phyloP scores from a whole-genome alignment of 1,140 invertebrate species.

The Aphaenogaster ashmeadi region DNA sequence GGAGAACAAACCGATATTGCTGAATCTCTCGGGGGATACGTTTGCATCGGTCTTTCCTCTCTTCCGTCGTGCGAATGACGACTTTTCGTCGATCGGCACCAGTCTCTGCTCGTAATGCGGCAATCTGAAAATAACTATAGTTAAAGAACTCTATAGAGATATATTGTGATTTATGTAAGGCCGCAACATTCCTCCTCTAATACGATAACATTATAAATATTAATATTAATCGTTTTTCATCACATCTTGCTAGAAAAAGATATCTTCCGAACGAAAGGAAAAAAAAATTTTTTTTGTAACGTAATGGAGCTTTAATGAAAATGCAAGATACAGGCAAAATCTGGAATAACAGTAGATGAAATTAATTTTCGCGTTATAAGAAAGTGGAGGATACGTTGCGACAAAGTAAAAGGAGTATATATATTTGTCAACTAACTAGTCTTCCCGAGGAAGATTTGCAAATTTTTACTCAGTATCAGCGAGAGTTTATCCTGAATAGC shows the following conservation, averaged over 20 bases:
- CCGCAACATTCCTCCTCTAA: slow-evolving; percentile 59
- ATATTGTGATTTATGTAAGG: slow-evolving; percentile 72
- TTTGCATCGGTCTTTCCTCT: slow-evolving; percentile 62
- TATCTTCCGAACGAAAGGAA: neutral
- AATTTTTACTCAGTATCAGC: slow-evolving; percentile 77
- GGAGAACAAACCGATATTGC: slow-evolving; percentile 79
- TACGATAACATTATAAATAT: slow-evolving; percentile 20
- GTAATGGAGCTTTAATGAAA: neutral
- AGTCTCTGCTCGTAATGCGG: slow-evolving; percentile 79
- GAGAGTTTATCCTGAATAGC: slow-evolving; percentile 81
- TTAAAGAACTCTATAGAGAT: slow-evolving; percentile 84
- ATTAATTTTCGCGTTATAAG: neutral
- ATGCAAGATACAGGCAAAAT: neutral
- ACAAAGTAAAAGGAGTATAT: slow-evolving; percentile 34
- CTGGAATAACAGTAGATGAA: neutral
- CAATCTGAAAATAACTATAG: slow-evolving; percentile 83
- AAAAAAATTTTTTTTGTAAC: neutral
- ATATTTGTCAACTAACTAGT: slow-evolving; percentile 76
- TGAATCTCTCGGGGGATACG: neutral
- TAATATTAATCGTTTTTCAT: slow-evolving; percentile 1
- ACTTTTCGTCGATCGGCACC: slow-evolving; percentile 74
- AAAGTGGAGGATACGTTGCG: slow-evolving; percentile 35
- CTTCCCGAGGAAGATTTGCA: slow-evolving; percentile 75
- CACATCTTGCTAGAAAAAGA: neutral
- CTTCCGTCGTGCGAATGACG: slow-evolving; percentile 63